Base-by-base conservation (phyloP, 2,888 invertebrate genomes). In the Pseudococcus viburni region DNA sequence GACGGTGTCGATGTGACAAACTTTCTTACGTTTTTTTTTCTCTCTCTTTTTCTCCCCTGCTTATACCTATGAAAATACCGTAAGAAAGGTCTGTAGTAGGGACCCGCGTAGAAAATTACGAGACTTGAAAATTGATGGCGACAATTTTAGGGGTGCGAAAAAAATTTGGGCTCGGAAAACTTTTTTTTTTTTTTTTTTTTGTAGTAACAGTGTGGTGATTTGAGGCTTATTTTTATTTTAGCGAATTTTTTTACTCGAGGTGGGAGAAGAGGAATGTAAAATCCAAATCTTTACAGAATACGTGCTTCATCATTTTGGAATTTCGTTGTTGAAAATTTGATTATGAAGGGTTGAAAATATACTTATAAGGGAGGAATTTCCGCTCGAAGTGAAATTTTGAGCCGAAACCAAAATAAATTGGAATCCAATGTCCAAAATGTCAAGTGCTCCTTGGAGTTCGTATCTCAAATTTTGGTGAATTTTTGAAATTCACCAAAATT, bases 1-100 rank as follows among this genome's bases (percentile, higher is more conserved):
- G 19, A 64, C 64, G 22, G 22, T 64, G 64, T 64, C 64, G 64
- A 64, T 64, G 64, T 22, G 64, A 8, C 22, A 64, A n/a, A 64
- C 8, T 64, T 64, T 64, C 22, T 64, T 22, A 64, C 64, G 11
- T 22, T 19, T 64, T 64, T 19, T 22, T 64, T 22, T 11, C 22
- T 15, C 22, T 64, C 55, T n/a, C 7, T 6, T 22, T 22, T 22
- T 22, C 12, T 19, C 7, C 6, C 59, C 19, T 59, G 64, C 42
- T 3, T 42, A 7, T 22, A n/a, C n/a, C n/a, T n/a, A 9, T 22
- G 64, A 64, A 64, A 64, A 64, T 64, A 12, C 19, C 42, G 6
- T 42, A 9, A 19, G 22, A 22, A 64, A 15, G 64, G 64, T 22
- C 26, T 33, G 26, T 33, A 33, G 26, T 33, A 33, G 26, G 22